Conservation (phyloP, 2,888 invertebrate genomes). For the Corythucha ciliata region DNA sequence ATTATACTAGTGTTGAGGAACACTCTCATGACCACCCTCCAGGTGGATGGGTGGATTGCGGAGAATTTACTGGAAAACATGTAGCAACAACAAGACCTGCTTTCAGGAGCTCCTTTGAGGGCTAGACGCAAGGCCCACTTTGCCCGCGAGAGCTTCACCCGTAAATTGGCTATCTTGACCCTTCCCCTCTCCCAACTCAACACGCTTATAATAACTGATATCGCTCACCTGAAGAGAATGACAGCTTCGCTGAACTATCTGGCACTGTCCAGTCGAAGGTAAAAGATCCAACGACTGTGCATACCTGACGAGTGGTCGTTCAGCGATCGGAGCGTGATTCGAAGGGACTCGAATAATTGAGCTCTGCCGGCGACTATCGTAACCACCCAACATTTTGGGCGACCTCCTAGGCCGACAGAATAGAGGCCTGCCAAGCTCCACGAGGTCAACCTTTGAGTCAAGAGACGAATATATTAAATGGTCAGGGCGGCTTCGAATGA, state of each 20-base stretch:
- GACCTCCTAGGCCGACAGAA: slow-evolving; percentile 74
- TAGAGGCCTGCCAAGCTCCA: slow-evolving; percentile 59
- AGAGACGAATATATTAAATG: slow-evolving; percentile 16
- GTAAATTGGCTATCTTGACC: no score
- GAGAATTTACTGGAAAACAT: no score
- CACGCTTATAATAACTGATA: no score
- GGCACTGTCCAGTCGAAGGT: slow-evolving; percentile 40
- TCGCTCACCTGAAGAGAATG: slow-evolving; percentile 39
- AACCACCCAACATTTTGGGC: slow-evolving; percentile 59
- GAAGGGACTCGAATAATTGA: slow-evolving; percentile 43
- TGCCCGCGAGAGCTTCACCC: no score
- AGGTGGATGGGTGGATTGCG: no score
- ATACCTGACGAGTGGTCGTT: slow-evolving; percentile 27
- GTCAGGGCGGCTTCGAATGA: not conserved
- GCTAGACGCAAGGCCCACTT: no score
- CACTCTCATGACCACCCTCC: no score
- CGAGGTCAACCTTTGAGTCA: slow-evolving; percentile 55
- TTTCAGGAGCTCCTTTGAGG: no score
- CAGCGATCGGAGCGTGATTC: slow-evolving; percentile 24
- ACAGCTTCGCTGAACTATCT: slow-evolving; percentile 33
- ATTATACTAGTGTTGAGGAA: no score
- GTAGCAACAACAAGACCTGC: no score
- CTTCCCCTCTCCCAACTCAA: no score
- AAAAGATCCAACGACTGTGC: slow-evolving; percentile 58
- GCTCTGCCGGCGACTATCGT: slow-evolving; percentile 52